Base-by-base conservation (phyloP, 2,113 vertebrate species). In the Varanus komodoensis region DNA sequence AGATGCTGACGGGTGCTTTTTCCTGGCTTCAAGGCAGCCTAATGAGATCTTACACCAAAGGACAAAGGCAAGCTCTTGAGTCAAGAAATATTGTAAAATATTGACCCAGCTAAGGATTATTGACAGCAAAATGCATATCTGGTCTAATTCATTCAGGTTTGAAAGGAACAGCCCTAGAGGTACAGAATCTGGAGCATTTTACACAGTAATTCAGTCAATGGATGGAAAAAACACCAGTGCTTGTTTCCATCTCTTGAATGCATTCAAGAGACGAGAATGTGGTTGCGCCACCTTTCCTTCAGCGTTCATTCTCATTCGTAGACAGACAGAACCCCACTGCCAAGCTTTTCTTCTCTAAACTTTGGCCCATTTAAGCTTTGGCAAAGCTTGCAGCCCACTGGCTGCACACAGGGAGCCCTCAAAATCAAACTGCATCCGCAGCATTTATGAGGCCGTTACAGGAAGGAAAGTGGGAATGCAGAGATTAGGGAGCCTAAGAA, bases 1-100 rank as follows among this genome's bases (percentile, higher is more conserved):
- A 75, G 38, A 69, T 79, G 64, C 64, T 89, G 74, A 92, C 88
- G 48, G 32, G 64, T 89, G 64, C 1, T 17, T 52, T 93, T 89
- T 91, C 25, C 67, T 1, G 3, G 64, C 27, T 21, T 67, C 50
- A 19, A 86, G 23, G 74, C 64, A 81, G 79, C 80, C 32, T 61
- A 50, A 71, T 50, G 71, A 52, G 44, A 14, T 89, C 19, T 7
- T 77, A 21, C 14, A 15, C 9, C 27, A 19, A 0, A 1, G 57
- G 52, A 87, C 27, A 69, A 87, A 87, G 6, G 14, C 48, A 77
- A 74, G 34, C 61, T 64, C 80, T 64, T 57, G 21, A 67, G 34
- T 34, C 52, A 80, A 84, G 32, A 88, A 88, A n/a, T 34, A 81
- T 44, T 19, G 48, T 61, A 61, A 88, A 91, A 73, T 81, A 52